Evolutionary conservation across 2,888 invertebrate species (phyloP), one percentile per base, ranked within the genome.

Genomic region (Torymus tubicola): DNA sequence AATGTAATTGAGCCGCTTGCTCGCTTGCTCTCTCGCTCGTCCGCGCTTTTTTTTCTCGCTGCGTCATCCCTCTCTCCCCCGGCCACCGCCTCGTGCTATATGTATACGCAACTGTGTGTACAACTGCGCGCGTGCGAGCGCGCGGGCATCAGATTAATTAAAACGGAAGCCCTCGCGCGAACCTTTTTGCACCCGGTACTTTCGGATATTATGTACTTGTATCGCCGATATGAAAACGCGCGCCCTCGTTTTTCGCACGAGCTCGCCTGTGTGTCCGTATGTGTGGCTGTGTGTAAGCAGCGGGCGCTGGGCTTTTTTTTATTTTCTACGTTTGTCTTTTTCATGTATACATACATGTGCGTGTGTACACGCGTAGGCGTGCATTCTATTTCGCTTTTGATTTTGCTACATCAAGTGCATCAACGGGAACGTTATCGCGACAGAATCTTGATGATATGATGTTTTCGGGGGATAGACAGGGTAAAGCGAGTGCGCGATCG

Each of bases 61-160:
- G 31, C 18, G 16, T 50, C 70, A 50, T 73, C 18, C 18, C 52
- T 53, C 18, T 13, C 60, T 73, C 50, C n/a, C 63, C 18, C 55
- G 50, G 5, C 52, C 57, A 14, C 52, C 31, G n/a, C 50, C 10
- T 18, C 42, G 0, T 42, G 8, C 42, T 42, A 42, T 42, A 42
- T 42, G 24, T 53, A 57, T 42, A 52, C 63, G 18, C 63, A 63
- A 42, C 52, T 69, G 52, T 50, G n/a, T 67, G n/a, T 52, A 75
- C 52, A 60, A 60, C 67, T 61, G 21, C 21, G 21, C 18, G 57
- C n/a, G 63, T 50, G 21, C 14, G 3, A 50, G 42, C 18, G 69
- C 11, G 42, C 42, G 50, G 1, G 86, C 84, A 87, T 88, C 87
- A 87, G 87, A 88, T 89, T 89, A 88, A 89, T 89, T 90, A 86